These are phyloP conservation scores for Notolepis coatsorum DNA, from an alignment of 2,797 vertebrate genomes.

Conservation along the genomic window DNA sequence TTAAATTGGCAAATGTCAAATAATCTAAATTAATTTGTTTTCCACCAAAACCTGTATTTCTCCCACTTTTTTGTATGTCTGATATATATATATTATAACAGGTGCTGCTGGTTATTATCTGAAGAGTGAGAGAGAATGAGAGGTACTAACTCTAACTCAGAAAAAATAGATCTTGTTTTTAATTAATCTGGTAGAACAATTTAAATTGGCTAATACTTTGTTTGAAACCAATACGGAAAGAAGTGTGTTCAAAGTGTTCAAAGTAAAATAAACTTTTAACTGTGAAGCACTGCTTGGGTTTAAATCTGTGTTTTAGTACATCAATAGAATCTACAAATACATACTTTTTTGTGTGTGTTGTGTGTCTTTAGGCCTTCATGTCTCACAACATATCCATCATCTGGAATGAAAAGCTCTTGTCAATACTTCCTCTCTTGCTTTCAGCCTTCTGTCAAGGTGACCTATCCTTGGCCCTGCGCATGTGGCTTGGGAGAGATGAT, in stretches of 20 bases:
- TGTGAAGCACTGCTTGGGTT: no score
- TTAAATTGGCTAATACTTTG: not conserved
- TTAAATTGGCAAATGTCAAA: not conserved
- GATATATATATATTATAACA: no score
- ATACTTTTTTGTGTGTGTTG: not conserved
- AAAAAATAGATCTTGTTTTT: not conserved
- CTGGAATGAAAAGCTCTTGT: not conserved
- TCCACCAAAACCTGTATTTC: not conserved
- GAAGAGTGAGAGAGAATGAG: not conserved
- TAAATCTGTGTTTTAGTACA: not conserved
- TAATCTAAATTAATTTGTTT: not conserved
- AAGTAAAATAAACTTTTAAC: not conserved
- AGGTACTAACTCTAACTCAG: not conserved
- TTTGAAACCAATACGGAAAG: slow-evolving; percentile 18
- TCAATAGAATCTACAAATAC: not conserved
- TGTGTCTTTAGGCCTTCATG: not conserved
- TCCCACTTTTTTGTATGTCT: not conserved
- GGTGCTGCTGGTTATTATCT: not conserved
- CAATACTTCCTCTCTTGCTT: slow-evolving; percentile 14
- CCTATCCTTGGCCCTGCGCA: slow-evolving; percentile 18
- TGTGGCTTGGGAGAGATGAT: slow-evolving; percentile 29
- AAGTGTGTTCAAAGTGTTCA: not conserved
- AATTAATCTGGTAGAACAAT: not conserved
- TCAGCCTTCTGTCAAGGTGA: slow-evolving; percentile 48
- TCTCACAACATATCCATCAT: not conserved